A percentile compares a stretch with the other conserved stretches of the same genome.
Conservation (phyloP, 2,888 invertebrate species). For the Patella caerulea region DNA sequence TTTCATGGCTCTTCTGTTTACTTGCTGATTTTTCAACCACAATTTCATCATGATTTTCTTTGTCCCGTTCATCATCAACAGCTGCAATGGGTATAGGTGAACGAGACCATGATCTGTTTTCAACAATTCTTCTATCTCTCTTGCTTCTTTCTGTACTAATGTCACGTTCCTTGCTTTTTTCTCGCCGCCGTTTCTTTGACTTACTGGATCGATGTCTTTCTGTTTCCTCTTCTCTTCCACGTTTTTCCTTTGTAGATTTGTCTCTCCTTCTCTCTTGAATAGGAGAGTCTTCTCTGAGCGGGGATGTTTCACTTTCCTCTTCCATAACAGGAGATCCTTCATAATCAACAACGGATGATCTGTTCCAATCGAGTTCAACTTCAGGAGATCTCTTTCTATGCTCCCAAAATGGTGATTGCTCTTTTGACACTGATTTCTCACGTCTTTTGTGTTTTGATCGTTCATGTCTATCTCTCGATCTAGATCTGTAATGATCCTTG, state of each 20-base stretch:
- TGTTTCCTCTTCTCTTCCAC: conserved; percentile 34
- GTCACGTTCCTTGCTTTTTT: conserved; percentile 37
- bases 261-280: conserved; percentile 59
- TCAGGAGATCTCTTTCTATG: not conserved
- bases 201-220: conserved; percentile 32
- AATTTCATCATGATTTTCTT: conserved; percentile 15
- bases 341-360: not conserved
- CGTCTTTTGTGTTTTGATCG: not conserved
- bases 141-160: conserved; percentile 33
- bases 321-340: not conserved
- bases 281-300: not conserved
- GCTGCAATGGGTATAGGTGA: conserved; percentile 16
- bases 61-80: conserved; percentile 16
- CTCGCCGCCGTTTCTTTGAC: conserved; percentile 32
- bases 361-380: not conserved
- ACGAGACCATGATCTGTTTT: conserved; percentile 27
- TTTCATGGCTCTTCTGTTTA: conserved; percentile 22
- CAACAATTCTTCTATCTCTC: conserved; percentile 34
- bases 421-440: not conserved
- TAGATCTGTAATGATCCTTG: not conserved
- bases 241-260: conserved; percentile 35
- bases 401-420: conserved; percentile 3
- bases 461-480: not conserved
- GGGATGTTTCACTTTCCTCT: too few relatives aligned
- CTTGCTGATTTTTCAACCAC: conserved; percentile 24